phyloP scores from a whole-genome alignment of 2,797 vertebrate genomes.

The Neopelma chrysocephalum region DNA sequence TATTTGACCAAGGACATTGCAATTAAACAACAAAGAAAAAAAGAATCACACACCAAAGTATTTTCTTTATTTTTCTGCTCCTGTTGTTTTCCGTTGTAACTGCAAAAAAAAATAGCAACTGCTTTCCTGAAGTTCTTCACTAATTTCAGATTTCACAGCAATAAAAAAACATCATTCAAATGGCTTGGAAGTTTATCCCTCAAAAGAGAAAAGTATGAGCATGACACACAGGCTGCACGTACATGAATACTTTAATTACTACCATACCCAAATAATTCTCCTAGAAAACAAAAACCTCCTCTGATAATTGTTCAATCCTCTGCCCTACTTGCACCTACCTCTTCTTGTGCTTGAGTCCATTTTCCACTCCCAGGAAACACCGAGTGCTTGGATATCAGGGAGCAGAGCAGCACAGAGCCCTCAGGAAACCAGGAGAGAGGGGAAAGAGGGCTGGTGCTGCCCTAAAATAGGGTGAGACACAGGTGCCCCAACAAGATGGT shows the following conservation, averaged over 20 bases:
- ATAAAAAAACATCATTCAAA: neutral
- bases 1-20: neutral
- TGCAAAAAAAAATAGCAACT: neutral
- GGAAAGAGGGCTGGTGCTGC: accelerated
- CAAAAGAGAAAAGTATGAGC: neutral
- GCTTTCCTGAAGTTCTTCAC: neutral
- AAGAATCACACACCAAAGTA: neutral
- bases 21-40: neutral
- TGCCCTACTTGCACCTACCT: accelerated
- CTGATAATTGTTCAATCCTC: accelerated
- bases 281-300: neutral
- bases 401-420: accelerated
- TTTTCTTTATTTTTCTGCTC: neutral
- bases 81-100: neutral
- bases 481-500: neutral
- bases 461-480: neutral
- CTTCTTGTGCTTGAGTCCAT: accelerated
- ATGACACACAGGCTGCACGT: neutral
- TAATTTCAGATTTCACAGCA: neutral
- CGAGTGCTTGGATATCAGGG: accelerated
- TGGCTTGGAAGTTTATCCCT: neutral
- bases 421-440: accelerated
- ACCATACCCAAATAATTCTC: neutral
- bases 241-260: accelerated
- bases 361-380: accelerated